Percentiles rank a stretch among this genome's conserved stretches.
Conservation (phyloP, 1,140 invertebrate genomes). For the Drosophila trapezifrons region DNA sequence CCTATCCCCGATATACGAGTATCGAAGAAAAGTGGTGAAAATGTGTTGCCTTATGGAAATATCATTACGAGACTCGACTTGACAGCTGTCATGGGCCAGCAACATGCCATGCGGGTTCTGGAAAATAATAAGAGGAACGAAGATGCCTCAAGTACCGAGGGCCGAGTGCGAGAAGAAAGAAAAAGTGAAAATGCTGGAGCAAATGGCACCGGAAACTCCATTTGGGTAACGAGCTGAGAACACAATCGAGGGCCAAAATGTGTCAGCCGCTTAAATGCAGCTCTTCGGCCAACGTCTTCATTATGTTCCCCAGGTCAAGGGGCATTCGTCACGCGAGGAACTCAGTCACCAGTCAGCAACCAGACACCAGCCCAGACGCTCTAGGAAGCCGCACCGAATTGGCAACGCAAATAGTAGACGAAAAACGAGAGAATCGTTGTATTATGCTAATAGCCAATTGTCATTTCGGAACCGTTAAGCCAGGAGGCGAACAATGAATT, state of each 20-base stretch:
- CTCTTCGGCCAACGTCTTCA: constrained; percentile 31
- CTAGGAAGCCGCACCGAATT: constrained; percentile 38
- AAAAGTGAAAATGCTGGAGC: constrained; percentile 67
- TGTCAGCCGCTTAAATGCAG: constrained; percentile 47
- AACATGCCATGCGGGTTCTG: constrained; percentile 50
- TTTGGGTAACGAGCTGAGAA: constrained; percentile 66
- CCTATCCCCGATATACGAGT: neutral
- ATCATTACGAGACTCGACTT: constrained; percentile 59
- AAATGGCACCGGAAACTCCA: constrained; percentile 62
- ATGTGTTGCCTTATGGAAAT: constrained; percentile 65
- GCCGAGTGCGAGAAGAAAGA: constrained; percentile 18
- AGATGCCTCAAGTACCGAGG: constrained; percentile 42
- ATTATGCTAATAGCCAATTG: constrained; percentile 60
- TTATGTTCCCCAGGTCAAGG: constrained; percentile 30
- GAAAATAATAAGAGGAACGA: constrained; percentile 17
- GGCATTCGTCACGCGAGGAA: constrained; percentile 47
- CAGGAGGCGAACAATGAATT: constrained; percentile 57
- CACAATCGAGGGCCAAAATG: constrained; percentile 53
- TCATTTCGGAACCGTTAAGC: constrained; percentile 53
- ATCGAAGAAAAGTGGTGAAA: constrained; percentile 29
- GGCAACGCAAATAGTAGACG: constrained; percentile 14
- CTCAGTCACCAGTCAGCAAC: neutral
- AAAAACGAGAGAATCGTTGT: constrained; percentile 18
- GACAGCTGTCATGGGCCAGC: constrained; percentile 72
- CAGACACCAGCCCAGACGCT: constrained; percentile 12